A percentile compares a stretch with the other conserved stretches of the same genome.
Evolutionary conservation across 2,113 vertebrate genomes (phyloP).

Genomic region (Ceuthmochares aereus): DNA sequence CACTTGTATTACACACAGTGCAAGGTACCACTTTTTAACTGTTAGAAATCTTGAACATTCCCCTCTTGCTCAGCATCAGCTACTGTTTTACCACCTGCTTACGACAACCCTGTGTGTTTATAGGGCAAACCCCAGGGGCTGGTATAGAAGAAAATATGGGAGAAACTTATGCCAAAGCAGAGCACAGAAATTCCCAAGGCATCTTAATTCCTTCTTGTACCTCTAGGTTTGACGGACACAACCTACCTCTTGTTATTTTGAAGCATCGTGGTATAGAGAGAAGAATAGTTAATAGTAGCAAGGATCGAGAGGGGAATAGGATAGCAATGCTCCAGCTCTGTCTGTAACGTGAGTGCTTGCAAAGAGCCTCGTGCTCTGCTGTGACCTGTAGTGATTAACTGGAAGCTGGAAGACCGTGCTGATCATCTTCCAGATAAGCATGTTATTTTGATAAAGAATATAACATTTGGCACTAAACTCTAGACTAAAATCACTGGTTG

Average conservation of each 20-base stretch:
- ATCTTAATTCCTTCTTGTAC: neutral
- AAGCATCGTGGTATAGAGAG: neutral
- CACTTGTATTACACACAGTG: neutral
- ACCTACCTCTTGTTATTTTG: neutral
- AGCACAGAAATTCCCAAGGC: neutral
- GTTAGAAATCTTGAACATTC: neutral
- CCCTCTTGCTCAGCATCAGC: neutral
- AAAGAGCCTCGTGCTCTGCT: neutral
- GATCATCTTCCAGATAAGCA: constrained; percentile 29
- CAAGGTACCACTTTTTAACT: neutral
- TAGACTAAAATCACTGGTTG: constrained; percentile 27
- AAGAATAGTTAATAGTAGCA: neutral
- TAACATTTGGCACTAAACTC: constrained; percentile 49
- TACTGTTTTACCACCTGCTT: neutral
- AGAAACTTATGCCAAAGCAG: neutral
- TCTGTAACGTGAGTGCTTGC: neutral
- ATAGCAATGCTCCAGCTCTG: neutral
- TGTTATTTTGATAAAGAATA: constrained; percentile 53
- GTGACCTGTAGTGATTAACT: constrained; percentile 24
- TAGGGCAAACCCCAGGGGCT: neutral
- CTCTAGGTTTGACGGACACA: neutral
- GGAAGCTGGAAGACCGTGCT: constrained; percentile 27
- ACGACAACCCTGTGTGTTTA: neutral
- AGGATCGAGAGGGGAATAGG: neutral
- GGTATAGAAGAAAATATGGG: neutral